These are phyloP conservation scores for Acrossocheilus fasciatus DNA, from an alignment of 2,797 vertebrate species.

Conservation along the genomic window DNA sequence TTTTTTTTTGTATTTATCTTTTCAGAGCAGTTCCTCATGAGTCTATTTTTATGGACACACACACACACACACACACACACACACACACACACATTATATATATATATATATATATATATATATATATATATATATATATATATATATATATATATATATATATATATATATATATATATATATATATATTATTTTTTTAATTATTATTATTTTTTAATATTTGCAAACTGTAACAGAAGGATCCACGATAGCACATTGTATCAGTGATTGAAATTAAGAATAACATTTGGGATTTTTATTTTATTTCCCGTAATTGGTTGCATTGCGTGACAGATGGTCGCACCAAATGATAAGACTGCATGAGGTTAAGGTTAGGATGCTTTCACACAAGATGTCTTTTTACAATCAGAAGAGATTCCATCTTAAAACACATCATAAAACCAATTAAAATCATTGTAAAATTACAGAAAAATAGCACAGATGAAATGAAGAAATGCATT, in stretches of 20 bases:
- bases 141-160: no score
- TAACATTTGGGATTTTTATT: not conserved
- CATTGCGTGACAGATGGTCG: not conserved
- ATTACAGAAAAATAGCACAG: not conserved
- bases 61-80: no score
- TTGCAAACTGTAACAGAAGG: not conserved
- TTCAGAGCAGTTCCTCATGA: not conserved
- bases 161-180: no score
- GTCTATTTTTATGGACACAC: not conserved
- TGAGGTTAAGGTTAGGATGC: not conserved
- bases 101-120: no score
- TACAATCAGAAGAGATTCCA: not conserved
- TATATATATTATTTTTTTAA: no score
- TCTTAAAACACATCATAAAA: not conserved
- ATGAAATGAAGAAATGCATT: not conserved
- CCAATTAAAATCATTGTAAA: not conserved
- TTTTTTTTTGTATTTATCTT: no score
- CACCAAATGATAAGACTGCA: not conserved
- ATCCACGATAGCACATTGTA: not conserved
- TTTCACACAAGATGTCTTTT: not conserved
- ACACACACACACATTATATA: no score
- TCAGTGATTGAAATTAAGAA: not conserved
- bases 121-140: no score
- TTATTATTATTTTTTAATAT: no score
- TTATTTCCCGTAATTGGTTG: not conserved